phyloP scores from a whole-genome alignment of 64 coral and sea anemone species.

The Stichodactyla helianthus region DNA sequence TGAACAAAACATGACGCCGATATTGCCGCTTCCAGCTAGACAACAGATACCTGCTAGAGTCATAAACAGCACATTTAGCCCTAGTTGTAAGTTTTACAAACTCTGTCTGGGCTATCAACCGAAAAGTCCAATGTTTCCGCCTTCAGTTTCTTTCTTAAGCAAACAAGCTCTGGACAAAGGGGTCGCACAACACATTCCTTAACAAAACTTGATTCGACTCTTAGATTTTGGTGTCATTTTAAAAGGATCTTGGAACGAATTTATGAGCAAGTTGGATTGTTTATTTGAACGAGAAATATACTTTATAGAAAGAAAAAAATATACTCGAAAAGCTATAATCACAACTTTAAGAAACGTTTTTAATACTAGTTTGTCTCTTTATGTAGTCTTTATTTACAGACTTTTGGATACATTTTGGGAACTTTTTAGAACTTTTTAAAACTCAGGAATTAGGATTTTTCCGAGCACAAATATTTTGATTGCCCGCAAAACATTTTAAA shows the following conservation, averaged over 20 bases:
- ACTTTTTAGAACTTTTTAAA: background rate
- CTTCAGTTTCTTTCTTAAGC: background rate
- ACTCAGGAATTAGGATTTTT: no score
- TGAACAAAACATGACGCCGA: background rate
- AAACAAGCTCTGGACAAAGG: background rate
- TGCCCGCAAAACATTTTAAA: no score
- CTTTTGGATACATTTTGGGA: background rate
- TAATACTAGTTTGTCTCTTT: background rate
- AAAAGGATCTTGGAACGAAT: no score
- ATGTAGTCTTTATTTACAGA: background rate
- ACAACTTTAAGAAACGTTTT: no score
- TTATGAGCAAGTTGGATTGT: no score
- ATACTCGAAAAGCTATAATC: no score
- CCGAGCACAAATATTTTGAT: no score
- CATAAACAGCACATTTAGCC: background rate
- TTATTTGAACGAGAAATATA: no score
- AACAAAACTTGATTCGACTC: background rate
- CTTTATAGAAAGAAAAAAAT: no score
- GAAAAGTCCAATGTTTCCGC: background rate
- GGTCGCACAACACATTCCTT: background rate
- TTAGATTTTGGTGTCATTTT: no score
- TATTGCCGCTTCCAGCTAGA: background rate
- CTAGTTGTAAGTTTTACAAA: background rate
- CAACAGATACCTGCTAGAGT: background rate
- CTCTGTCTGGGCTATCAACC: background rate